Base-by-base conservation (phyloP, 2,113 vertebrate genomes). In the Puntigrus tetrazona region DNA sequence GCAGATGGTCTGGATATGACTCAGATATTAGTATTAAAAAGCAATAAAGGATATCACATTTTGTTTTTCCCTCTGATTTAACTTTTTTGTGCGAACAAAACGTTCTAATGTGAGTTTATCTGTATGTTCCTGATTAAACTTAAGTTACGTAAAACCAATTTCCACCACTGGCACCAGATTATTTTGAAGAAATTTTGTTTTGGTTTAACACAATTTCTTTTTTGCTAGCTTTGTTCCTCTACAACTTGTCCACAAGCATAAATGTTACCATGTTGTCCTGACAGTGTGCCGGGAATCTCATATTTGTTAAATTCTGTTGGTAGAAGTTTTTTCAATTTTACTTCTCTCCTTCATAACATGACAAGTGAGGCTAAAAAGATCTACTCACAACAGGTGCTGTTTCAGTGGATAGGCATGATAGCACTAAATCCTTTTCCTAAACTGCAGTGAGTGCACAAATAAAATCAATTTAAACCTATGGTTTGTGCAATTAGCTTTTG, bases 131-230 rank as follows among this genome's bases (percentile, higher is more conserved):
- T 13, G 16, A 22, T 85, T 27, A 87, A 74, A 52, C 34, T 43
- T n/a, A 27, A 45, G 79, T 85, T 79, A 75, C 18, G 45, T 76
- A 76, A 88, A 73, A 20, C 29, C 34, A 14, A 69, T 74, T 79
- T 83, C 75, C 36, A 38, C 45, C 43, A 8, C 57, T 80, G 45
- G 45, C 57, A 75, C 14, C 20, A 25, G n/a, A 41, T 47, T 20
- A 29, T 84, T 47, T 78, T 31, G 16, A 84, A 70, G 45, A 34
- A 80, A 50, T 50, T 25, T 31, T 11, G 67, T n/a, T 38, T 55
- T 70, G 34, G 29, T 77, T 77, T 34, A 45, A 6, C 72, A 27
- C 25, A 10, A 22, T 67, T 75, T 27, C 36, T 13, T 13, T 43
- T 20, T 27, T 43, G 31, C 47, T 57, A 34, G 70, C 27, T 61